Evolutionary conservation across 2,113 vertebrate genomes (phyloP), one percentile per base, ranked within the genome.

Genomic region (Lophura nycthemera): DNA sequence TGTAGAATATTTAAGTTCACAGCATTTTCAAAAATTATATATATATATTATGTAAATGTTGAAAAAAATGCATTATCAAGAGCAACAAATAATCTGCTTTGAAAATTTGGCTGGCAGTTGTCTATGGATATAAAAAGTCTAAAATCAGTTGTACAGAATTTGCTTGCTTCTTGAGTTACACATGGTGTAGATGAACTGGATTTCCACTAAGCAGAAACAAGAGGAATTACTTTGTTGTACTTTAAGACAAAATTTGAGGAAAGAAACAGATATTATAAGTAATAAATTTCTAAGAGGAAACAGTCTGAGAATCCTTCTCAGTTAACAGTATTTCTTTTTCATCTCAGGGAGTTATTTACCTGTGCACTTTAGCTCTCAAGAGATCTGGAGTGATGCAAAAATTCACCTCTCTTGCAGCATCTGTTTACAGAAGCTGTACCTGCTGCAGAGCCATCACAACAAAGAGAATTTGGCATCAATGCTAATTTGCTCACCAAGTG

Each of bases 341-440:
- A 65, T 85, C 64, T 95, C 90, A 76, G 65, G 34, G 29, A 75
- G 56, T 75, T 95, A 82, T 91, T 91, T 90, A 89, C 84, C 60
- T 57, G 66, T 91, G 92, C 64, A 47, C 67, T 90, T 88, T 22
- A 54, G 52, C 14, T 93, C 94, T 96, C 96, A 95, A 89, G 96
- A 86, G 93, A 89, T 40, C 18, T 93, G 64, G 56, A 89, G 81
- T 96, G 96, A 97, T 95, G 96, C 57, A 96, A 95, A 94, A 92
- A 75, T 34, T 60, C 70, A n/a, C 54, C 52, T 82, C 67, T 75
- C 88, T 97, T 96, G 86, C 86, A 97, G 79, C 90, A 97, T 92
- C 73, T 92, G 91, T 93, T 92, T 93, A 95, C 88, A 90, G 89
- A 96, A 95, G 25, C 70, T 24, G 25, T 93, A 83, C 84, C 71